These are phyloP conservation scores for Plectus sambesii DNA, from an alignment of 1,140 invertebrate genomes.

Conservation along the genomic window DNA sequence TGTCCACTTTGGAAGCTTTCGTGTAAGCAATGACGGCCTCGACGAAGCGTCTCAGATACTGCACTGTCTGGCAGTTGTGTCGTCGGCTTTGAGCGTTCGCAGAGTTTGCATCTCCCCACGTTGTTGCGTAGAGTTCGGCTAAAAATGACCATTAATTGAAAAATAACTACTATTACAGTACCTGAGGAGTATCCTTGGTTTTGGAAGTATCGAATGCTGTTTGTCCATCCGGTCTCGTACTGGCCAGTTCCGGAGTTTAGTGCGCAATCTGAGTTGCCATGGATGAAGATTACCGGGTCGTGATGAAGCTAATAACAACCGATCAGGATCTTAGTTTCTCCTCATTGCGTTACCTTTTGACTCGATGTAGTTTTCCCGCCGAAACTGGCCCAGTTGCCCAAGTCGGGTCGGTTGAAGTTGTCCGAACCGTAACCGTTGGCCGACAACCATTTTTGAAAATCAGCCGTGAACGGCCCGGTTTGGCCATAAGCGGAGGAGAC, in stretches of 20 bases:
- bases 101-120: constrained; percentile 30
- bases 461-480: no score
- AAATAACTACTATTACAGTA: no score
- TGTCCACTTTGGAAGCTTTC: constrained; percentile 20
- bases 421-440: no score
- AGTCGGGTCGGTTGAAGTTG: no score
- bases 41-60: constrained; percentile 26
- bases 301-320: constrained; percentile 6
- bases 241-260: constrained; percentile 13
- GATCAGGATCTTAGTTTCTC: no score
- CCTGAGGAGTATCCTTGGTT: constrained; percentile 24
- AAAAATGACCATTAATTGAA: no score
- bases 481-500: no score
- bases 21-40: constrained; percentile 34
- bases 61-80: constrained; percentile 21
- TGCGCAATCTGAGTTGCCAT: constrained; percentile 29
- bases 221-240: constrained; percentile 22
- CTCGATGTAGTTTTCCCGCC: constrained; percentile 6
- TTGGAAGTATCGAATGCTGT: constrained; percentile 23
- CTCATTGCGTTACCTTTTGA: no score
- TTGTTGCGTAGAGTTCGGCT: constrained; percentile 33
- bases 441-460: no score
- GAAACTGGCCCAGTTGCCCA: no score
- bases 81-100: constrained; percentile 16
- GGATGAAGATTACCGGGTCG: constrained; percentile 26